Base-by-base conservation (phyloP, 2,888 invertebrate species). In the Merodon equestris region DNA sequence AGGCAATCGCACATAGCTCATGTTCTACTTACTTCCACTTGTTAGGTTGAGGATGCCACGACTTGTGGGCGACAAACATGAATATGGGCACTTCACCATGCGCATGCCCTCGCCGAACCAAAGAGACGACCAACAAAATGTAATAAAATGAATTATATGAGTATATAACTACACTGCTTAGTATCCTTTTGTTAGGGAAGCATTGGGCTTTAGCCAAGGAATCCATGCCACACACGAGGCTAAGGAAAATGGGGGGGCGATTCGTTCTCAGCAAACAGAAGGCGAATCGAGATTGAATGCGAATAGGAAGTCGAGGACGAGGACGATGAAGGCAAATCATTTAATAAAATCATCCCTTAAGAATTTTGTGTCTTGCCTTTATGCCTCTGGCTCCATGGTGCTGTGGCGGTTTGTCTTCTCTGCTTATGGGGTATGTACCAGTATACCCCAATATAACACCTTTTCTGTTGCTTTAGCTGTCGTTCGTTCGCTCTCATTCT, bases 341-440 rank as follows among this genome's bases (percentile, higher is more conserved):
- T 72, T 57, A 72, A 64, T 58, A 36, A 72, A 72, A 72, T 47
- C 72, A 72, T 72, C 72, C 64, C 72, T 64, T 58, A 72, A 72
- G 64, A 57, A 72, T 67, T 66, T 54, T 44, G 40, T 40, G 10
- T 40, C 27, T 7, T 27, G 27, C 27, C 27, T 27, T 27, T 27
- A 36, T 38, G 44, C 9, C 13, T 42, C 42, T 9, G 45, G 53
- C 54, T 56, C 19, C 14, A 54, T 19, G 38, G 50, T n/a, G 36
- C 18, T 14, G 9, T 40, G n/a, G 40, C 44, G 53, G 60, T 68
- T 68, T 58, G 60, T 27, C 27, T 60, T 19, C 34, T 47, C 45
- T 50, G 42, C 50, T 63, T 63, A 63, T 45, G 27, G 64, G 64
- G 50, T 56, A 64, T 50, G 51, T 45, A n/a, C n/a, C n/a, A n/a